Base-by-base conservation (phyloP, 2,797 vertebrate genomes). In the Enteromius afrohamiltoni region DNA sequence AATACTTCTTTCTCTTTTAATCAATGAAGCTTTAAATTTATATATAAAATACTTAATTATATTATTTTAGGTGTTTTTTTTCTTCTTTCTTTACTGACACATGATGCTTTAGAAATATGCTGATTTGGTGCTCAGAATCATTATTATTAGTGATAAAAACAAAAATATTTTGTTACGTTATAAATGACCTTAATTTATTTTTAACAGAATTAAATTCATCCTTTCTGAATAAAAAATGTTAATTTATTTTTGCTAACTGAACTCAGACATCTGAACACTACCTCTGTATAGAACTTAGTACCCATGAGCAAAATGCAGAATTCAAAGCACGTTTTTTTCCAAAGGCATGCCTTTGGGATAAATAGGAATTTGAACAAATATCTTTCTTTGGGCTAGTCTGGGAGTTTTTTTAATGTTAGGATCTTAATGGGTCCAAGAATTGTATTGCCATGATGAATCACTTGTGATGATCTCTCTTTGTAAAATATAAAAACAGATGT, bases 381-480 rank as follows among this genome's bases (percentile, higher is more conserved):
- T 16, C 11, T 58, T 58, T 17, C 31, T 76, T 74, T 40, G 6
- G 51, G 21, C 31, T 58, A 76, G 31, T 23, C 17, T 6, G n/a
- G 73, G 13, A 13, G 11, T 55, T 75, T 37, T 71, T 62, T 53
- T 53, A 14, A 74, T 74, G 71, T 49, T 49, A 74, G 51, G 10
- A 74, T 74, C 5, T n/a, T 74, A 75, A 75, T 55, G 71, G 19
- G 37, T 75, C 31, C 4, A 7, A 34, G 62, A 31, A 37, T 37
- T 37, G 14, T 2, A 75, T 37, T 55, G 73, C 34, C 73, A 76
- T 23, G 51, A 40, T 58, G 34, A 23, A 17, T 58, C 31, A 40
- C 31, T 75, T 40, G 34, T n/a, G 31, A 76, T 40, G 73, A 14
- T 58, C 13, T 13, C 21, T 76, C 34, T 19, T 76, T 76, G 4